Evolutionary conservation across 1,140 invertebrate species (phyloP).

Genomic region (Wasmannia auropunctata): DNA sequence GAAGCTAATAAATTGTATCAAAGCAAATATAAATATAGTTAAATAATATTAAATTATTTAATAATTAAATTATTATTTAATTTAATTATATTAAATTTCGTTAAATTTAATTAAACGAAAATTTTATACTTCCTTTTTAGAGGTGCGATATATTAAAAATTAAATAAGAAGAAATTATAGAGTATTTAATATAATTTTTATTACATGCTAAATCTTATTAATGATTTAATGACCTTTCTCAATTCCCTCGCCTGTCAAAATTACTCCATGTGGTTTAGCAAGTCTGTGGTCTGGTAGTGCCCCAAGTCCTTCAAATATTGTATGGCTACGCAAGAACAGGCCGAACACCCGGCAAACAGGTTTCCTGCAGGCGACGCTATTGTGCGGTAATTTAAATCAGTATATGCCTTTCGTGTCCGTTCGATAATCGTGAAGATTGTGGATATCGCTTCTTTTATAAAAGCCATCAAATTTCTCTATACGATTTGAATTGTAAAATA

Average conservation of each 20-base stretch:
- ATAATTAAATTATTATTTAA: not conserved
- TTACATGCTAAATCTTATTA: constrained; percentile 21
- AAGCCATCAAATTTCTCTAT: not conserved
- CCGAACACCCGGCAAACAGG: constrained; percentile 60
- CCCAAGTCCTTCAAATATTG: constrained; percentile 48
- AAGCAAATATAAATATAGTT: not conserved
- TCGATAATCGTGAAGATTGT: constrained; percentile 13
- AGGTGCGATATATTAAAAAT: not conserved
- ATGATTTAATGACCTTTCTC: constrained; percentile 23
- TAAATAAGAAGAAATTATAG: not conserved
- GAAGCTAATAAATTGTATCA: not conserved
- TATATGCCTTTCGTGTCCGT: constrained; percentile 16
- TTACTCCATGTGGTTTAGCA: constrained; percentile 34
- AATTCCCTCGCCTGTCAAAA: constrained; percentile 38
- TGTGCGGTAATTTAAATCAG: constrained; percentile 64
- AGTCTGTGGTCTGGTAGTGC: constrained; percentile 36
- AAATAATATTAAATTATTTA: not conserved
- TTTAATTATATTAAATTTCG: not conserved
- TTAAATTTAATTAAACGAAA: not conserved
- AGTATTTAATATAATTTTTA: no score
- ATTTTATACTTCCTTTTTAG: not conserved
- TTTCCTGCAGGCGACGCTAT: constrained; percentile 56
- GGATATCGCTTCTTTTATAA: constrained; percentile 8
- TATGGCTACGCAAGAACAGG: constrained; percentile 41
- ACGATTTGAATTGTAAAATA: not conserved